Evolutionary conservation across 2,888 invertebrate genomes (phyloP).

Genomic region (Acholoe squamosa): DNA sequence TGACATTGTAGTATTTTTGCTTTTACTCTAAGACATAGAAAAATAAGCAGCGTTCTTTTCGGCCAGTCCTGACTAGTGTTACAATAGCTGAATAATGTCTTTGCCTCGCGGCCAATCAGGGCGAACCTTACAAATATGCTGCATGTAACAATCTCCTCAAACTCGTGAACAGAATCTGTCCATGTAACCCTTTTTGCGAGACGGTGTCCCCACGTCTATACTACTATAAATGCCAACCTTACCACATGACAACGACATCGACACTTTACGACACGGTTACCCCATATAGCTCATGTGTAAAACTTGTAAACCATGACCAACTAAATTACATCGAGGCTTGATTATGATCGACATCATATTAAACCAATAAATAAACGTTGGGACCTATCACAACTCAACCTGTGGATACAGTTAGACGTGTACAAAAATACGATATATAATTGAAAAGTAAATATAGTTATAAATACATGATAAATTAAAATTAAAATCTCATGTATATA

Average conservation of each 20-base stretch:
- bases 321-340: not conserved
- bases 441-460: conserved; percentile 29
- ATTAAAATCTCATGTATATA: conserved; percentile 44
- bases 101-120: not conserved
- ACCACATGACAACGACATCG: not conserved
- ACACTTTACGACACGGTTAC: not conserved
- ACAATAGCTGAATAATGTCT: not conserved
- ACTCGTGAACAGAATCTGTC: not conserved
- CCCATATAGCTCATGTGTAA: conserved; percentile 10
- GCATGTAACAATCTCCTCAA: conserved; percentile 19
- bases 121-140: not conserved
- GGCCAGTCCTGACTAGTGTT: conserved; percentile 10
- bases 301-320: not conserved
- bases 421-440: conserved; percentile 58
- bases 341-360: not conserved
- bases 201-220: not conserved
- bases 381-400: conserved; percentile 36
- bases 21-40: not conserved
- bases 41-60: conserved; percentile 25
- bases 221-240: not conserved
- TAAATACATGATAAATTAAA: conserved; percentile 42
- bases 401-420: not conserved
- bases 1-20: not conserved
- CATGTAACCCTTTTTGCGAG: not conserved
- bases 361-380: conserved; percentile 32